Evolutionary conservation across 2,888 invertebrate species (phyloP).

Genomic region (Phoenoteleia sp.): DNA sequence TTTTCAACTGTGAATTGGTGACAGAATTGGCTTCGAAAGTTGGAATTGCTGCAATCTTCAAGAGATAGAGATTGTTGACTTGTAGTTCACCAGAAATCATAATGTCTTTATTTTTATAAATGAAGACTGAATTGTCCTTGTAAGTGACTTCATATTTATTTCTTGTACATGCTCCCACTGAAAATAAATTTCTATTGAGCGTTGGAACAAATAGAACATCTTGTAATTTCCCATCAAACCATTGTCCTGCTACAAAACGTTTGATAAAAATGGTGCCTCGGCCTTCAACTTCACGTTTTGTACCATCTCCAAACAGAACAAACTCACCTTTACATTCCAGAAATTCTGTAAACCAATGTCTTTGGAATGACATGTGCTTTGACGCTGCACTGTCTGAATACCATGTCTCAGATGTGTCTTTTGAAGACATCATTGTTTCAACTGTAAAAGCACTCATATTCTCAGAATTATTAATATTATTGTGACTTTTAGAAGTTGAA

Average conservation of each 20-base stretch:
- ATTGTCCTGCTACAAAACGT: background rate
- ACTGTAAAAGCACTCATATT: slow-evolving; percentile 28
- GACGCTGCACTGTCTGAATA: slow-evolving; percentile 27
- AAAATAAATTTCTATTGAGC: slow-evolving; percentile 11
- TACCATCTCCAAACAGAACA: slow-evolving; percentile 1
- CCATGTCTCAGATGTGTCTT: slow-evolving; percentile 9
- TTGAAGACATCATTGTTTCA: background rate
- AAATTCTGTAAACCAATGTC: background rate
- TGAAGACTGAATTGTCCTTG: background rate
- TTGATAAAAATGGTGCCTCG: background rate
- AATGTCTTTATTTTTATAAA: background rate
- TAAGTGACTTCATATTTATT: background rate
- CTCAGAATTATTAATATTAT: background rate
- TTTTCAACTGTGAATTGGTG: background rate
- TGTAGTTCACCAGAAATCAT: background rate
- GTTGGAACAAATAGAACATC: slow-evolving; percentile 8
- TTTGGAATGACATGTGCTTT: background rate
- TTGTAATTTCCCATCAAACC: background rate
- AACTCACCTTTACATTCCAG: background rate
- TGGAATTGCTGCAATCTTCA: background rate
- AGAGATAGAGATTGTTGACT: background rate
- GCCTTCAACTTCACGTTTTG: background rate
- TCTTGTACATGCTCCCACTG: slow-evolving; percentile 11
- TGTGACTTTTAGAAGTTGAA: background rate
- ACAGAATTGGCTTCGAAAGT: background rate